Percentiles rank a stretch among this genome's conserved stretches.
Evolutionary conservation across 1,140 invertebrate species (phyloP).

Genomic region (Drosophila tsacasi): DNA sequence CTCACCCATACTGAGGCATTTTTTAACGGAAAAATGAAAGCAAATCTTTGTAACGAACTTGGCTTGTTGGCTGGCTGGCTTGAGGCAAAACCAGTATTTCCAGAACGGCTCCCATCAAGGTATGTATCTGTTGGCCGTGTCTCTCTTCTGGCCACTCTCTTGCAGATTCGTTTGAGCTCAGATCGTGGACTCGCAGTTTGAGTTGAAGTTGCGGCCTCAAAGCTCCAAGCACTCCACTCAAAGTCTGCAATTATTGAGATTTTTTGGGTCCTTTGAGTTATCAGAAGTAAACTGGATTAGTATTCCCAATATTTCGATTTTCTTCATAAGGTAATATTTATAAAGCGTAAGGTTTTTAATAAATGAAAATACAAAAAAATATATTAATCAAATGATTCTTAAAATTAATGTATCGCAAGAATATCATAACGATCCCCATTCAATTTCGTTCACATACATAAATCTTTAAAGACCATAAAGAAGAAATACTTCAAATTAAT

Average conservation of each 20-base stretch:
- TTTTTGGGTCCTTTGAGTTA: too few species aligned
- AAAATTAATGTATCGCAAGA: background rate
- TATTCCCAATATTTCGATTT: too few species aligned
- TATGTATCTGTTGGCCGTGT: conserved; percentile 65
- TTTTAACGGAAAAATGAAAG: conserved; percentile 82
- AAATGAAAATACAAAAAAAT: too few species aligned
- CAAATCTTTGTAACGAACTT: conserved; percentile 79
- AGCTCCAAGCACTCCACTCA: background rate
- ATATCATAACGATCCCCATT: background rate
- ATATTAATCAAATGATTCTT: too few species aligned
- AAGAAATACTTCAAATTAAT: background rate
- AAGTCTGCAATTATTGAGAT: background rate
- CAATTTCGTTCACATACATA: too few species aligned
- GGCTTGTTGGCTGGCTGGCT: conserved; percentile 51
- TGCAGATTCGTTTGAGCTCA: conserved; percentile 17
- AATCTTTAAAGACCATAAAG: background rate
- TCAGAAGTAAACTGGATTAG: too few species aligned
- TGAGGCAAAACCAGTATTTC: conserved; percentile 76
- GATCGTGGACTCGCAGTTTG: conserved; percentile 16
- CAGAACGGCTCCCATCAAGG: conserved; percentile 52
- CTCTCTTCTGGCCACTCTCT: conserved; percentile 46
- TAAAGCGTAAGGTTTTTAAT: too few species aligned
- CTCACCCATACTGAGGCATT: conserved; percentile 22
- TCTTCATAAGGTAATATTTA: too few species aligned
- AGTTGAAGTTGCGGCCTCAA: conserved; percentile 16